phyloP scores from a whole-genome alignment of 2,797 vertebrate genomes.

The Spondyliosoma cantharus region DNA sequence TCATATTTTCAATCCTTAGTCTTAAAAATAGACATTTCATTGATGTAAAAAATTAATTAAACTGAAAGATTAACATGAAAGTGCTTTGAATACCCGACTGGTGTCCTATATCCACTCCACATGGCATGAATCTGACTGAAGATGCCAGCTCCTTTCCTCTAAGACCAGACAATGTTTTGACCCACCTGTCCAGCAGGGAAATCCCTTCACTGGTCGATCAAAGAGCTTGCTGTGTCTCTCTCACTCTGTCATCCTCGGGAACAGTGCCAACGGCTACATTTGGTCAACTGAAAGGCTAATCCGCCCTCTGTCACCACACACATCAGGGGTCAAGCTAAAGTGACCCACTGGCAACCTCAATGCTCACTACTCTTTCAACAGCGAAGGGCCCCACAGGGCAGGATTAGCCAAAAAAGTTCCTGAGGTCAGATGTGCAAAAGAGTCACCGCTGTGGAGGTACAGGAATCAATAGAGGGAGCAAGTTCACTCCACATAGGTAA shows the following conservation, averaged over 20 bases:
- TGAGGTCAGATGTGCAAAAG: constrained; percentile 12
- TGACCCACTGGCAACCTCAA: constrained; percentile 28
- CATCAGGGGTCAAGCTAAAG: constrained; percentile 56
- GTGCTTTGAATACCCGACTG: constrained; percentile 14
- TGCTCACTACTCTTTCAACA: constrained; percentile 43
- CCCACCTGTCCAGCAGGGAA: constrained; percentile 57
- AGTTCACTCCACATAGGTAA: not conserved
- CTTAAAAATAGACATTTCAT: too few relatives aligned
- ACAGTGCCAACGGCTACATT: constrained; percentile 61
- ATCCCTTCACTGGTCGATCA: constrained; percentile 60
- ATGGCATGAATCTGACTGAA: constrained; percentile 1
- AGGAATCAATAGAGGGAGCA: constrained; percentile 10
- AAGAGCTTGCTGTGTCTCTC: constrained; percentile 33
- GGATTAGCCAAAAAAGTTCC: constrained; percentile 47
- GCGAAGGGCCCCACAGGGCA: constrained; percentile 9
- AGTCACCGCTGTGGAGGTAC: constrained; percentile 8
- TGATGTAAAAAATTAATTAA: constrained; percentile 1
- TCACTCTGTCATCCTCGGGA: constrained; percentile 33
- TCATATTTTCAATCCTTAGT: not conserved
- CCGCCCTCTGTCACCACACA: constrained; percentile 67
- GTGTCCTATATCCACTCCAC: constrained; percentile 14
- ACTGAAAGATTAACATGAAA: not conserved
- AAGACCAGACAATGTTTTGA: constrained; percentile 17
- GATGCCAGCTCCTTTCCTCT: constrained; percentile 22
- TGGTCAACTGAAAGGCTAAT: constrained; percentile 66